Base-by-base conservation (phyloP, 2,888 invertebrate genomes). In the Anticlea derivata region DNA sequence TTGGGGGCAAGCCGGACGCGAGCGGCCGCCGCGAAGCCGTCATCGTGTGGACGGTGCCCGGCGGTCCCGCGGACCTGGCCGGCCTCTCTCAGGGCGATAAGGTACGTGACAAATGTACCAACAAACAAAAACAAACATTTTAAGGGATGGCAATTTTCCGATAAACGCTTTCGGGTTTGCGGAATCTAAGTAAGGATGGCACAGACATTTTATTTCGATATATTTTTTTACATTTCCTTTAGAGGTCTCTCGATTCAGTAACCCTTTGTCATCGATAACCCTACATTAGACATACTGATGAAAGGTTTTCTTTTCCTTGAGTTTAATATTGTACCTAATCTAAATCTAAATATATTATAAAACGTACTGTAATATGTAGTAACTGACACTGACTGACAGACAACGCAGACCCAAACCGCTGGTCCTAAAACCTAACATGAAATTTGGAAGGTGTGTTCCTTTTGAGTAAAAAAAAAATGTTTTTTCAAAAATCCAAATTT, bases 21-120 rank as follows among this genome's bases (percentile, higher is more conserved):
- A 96, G 96, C 80, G 97, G 97, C 3, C 94, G 95, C 26, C 94
- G 97, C 60, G 96, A 97, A 80, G 97, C 97, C 35, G 96, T 96
- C 79, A 96, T 97, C 74, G 96, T 97, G 51, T 97, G 97, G 95
- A 97, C 97, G 2, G 96, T 97, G 58, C 96, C 96, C 7, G 96
- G 97, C 33, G 98, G 98, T 22, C 96, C 97, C 17, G 98, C 98
- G 0, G 97, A 97, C 80, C 94, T 96, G 75, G 96, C 95, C 39
- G 97, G 97, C 41, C 92, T 98, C 58, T 94, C 95, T 72, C 96
- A 96, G 80, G 98, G 97, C 68, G 96, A 97, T 85, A 96, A 96
- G 93, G 95, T 95, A 88, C 75, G 58, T 38, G 8, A 40, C 30
- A 31, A 29, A 47, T 5, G 7, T 33, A 49, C 11, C 11, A 27